Conservation (phyloP, 2,797 vertebrate species). For the Miichthys miiuy region DNA sequence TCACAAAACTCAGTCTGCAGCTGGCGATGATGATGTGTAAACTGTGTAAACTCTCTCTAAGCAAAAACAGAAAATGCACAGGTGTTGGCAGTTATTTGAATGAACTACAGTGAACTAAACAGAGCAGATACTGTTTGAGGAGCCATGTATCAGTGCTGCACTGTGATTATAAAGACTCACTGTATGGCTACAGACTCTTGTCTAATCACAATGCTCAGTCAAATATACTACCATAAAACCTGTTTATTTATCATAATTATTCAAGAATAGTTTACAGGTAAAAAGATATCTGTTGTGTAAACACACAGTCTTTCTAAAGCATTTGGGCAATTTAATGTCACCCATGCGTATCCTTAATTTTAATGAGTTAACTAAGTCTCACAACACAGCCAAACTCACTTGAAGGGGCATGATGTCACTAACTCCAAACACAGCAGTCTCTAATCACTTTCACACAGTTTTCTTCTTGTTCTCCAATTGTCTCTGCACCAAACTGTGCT, state of each 20-base stretch:
- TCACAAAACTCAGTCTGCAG: slow-evolving; percentile 1
- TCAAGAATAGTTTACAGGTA: neutral
- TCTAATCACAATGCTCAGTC: neutral
- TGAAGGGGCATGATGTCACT: slow-evolving; percentile 7
- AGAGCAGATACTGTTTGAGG: neutral
- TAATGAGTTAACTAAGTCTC: neutral
- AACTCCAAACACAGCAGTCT: neutral
- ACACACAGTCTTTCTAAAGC: neutral
- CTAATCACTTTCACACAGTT: neutral
- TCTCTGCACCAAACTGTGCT: slow-evolving; percentile 32
- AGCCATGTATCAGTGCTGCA: neutral
- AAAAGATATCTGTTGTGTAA: neutral
- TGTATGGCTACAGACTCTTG: neutral
- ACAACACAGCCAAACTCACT: slow-evolving; percentile 6
- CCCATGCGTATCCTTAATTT: neutral
- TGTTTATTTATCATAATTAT: neutral
- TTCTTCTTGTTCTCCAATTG: neutral
- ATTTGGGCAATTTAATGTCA: neutral
- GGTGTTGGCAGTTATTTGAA: slow-evolving; percentile 25
- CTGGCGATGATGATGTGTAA: neutral
- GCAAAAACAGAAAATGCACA: neutral
- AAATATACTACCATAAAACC: neutral
- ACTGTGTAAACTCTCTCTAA: neutral
- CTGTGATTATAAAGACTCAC: neutral
- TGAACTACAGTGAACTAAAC: slow-evolving; percentile 12